Conservation (phyloP, 2,888 invertebrate species). For the Petrophora chlorosata region DNA sequence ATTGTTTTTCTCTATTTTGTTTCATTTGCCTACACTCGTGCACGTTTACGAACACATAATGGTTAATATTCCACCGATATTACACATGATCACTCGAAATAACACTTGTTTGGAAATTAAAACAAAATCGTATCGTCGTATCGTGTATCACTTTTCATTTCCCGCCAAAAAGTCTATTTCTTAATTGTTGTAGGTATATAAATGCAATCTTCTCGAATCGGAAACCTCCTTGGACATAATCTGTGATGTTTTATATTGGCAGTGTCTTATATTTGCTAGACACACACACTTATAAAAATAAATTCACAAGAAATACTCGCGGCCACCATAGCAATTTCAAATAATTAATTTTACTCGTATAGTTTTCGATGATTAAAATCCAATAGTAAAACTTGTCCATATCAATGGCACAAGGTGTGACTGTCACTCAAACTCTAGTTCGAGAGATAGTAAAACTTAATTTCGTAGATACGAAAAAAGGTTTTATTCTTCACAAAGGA, state of each 20-base stretch:
- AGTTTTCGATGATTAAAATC: constrained; percentile 23
- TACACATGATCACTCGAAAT: too few relatives aligned
- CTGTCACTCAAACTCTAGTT: constrained; percentile 13
- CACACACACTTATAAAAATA: constrained; percentile 16
- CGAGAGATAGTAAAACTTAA: constrained; percentile 6
- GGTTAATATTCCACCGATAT: too few relatives aligned
- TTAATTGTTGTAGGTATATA: too few relatives aligned
- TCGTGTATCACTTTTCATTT: too few relatives aligned
- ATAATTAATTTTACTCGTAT: constrained; percentile 12
- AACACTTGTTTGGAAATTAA: too few relatives aligned
- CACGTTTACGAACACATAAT: too few relatives aligned
- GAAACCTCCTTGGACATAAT: too few relatives aligned
- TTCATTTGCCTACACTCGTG: too few relatives aligned
- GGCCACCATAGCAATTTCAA: constrained; percentile 16
- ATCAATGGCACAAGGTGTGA: constrained; percentile 24
- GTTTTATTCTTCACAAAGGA: neutral
- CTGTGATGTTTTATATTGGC: constrained; percentile 30
- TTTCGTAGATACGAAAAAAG: neutral
- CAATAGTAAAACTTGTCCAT: constrained; percentile 18
- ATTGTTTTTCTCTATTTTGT: too few relatives aligned
- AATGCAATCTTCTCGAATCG: too few relatives aligned
- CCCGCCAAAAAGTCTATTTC: too few relatives aligned
- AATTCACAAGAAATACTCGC: constrained; percentile 17
- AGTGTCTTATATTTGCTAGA: constrained; percentile 27
- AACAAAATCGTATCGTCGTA: too few relatives aligned